Evolutionary conservation across 1,140 invertebrate species (phyloP).

Genomic region (Hylyphantes graminicola): DNA sequence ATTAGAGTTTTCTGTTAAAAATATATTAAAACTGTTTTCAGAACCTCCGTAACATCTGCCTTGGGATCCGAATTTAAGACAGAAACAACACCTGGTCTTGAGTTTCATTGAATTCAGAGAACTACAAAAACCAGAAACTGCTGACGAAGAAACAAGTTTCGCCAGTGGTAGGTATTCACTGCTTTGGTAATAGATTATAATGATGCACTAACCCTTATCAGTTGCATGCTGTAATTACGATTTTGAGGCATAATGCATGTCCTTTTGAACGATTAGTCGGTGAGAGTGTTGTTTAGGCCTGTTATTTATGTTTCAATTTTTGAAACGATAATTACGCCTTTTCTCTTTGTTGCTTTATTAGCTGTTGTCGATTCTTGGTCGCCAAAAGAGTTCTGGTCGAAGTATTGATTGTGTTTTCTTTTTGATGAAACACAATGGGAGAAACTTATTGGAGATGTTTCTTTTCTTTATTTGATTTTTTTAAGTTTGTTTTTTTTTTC

Average conservation of each 20-base stretch:
- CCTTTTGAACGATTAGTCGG: constrained; percentile 23
- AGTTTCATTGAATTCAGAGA: not conserved
- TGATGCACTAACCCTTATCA: constrained; percentile 50
- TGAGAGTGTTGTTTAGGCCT: constrained; percentile 30
- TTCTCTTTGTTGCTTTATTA: constrained; percentile 20
- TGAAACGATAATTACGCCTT: constrained; percentile 28
- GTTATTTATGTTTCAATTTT: constrained; percentile 47
- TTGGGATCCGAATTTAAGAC: not conserved
- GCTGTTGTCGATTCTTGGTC: constrained; percentile 2
- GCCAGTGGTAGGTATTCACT: constrained; percentile 11
- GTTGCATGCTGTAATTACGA: constrained; percentile 37
- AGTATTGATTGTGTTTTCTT: too few species aligned
- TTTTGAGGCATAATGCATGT: constrained; percentile 31
- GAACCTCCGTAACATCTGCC: not conserved
- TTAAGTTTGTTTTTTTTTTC: too few species aligned
- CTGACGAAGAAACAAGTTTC: constrained; percentile 13
- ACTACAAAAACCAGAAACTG: constrained; percentile 3
- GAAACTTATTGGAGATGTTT: too few species aligned
- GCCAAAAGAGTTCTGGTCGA: too few species aligned
- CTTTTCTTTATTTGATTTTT: too few species aligned
- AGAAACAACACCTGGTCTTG: not conserved
- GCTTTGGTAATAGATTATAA: constrained; percentile 51
- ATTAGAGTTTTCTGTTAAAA: too few species aligned
- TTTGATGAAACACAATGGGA: too few species aligned
- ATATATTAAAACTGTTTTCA: too few species aligned